Conservation (phyloP, 2,888 invertebrate genomes). For the Callyntrura sp. region DNA sequence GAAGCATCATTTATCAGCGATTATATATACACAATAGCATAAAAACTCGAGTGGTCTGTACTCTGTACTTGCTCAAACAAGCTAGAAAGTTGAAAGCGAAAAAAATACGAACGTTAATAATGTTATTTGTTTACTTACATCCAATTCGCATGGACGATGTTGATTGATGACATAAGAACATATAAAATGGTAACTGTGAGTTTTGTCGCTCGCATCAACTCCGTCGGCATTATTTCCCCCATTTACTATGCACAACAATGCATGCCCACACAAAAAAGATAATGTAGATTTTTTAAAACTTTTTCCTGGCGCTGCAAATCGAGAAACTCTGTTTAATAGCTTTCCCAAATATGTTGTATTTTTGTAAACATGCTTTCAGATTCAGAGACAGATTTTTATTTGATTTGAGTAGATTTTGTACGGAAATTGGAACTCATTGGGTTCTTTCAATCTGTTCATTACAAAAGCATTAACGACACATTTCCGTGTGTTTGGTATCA, state of each 20-base stretch:
- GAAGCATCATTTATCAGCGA: background rate
- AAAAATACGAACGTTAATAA: background rate
- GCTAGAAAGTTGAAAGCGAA: background rate
- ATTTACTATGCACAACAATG: slow-evolving; percentile 74
- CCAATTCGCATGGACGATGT: slow-evolving; percentile 82
- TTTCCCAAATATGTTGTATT: background rate
- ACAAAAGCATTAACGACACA: background rate
- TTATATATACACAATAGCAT: background rate
- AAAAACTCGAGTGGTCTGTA: background rate
- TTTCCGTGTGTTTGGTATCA: slow-evolving; percentile 2
- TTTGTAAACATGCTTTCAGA: background rate
- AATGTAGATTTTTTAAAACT: background rate
- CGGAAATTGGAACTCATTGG: background rate
- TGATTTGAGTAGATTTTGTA: background rate
- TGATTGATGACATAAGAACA: slow-evolving; percentile 74
- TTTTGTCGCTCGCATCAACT: slow-evolving; percentile 75
- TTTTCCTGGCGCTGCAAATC: background rate
- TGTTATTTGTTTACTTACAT: slow-evolving; percentile 78
- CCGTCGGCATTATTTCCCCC: slow-evolving; percentile 77
- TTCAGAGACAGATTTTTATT: background rate
- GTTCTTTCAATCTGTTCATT: slow-evolving; percentile 3
- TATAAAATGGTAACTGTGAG: slow-evolving; percentile 72
- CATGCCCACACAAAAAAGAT: slow-evolving; percentile 72
- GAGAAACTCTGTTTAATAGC: background rate
- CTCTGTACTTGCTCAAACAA: background rate